phyloP scores from a whole-genome alignment of 2,797 vertebrate genomes.

The Petrocephalus schoutedeni region DNA sequence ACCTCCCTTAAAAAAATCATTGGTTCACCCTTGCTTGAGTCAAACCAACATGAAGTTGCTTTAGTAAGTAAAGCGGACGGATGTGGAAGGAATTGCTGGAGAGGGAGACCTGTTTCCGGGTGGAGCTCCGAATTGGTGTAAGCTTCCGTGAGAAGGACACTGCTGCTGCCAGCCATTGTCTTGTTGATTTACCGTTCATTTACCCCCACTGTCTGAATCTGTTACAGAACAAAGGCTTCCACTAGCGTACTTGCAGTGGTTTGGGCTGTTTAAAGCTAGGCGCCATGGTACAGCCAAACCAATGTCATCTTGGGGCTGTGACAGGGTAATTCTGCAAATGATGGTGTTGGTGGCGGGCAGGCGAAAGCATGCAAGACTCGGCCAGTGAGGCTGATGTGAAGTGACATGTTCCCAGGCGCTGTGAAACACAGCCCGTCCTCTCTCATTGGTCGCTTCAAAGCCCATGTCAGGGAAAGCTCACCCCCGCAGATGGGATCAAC shows the following conservation, averaged over 20 bases:
- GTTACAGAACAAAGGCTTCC: conserved; percentile 63
- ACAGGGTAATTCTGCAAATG: not conserved
- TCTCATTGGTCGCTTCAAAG: conserved; percentile 46
- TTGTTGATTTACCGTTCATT: conserved; percentile 61
- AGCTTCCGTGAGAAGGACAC: conserved; percentile 35
- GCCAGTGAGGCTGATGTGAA: conserved; percentile 59
- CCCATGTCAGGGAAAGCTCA: conserved; percentile 44
- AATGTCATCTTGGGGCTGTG: not conserved
- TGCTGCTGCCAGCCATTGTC: conserved; percentile 46
- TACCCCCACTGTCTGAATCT: conserved; percentile 53
- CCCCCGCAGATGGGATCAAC: conserved; percentile 31
- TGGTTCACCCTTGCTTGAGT: not conserved
- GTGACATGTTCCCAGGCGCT: conserved; percentile 69
- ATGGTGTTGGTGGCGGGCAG: conserved; percentile 28
- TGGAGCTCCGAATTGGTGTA: conserved; percentile 10
- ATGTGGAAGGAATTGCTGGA: not conserved
- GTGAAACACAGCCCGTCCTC: conserved; percentile 50
- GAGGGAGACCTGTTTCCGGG: not conserved
- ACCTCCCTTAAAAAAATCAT: not conserved
- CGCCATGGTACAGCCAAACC: conserved; percentile 47
- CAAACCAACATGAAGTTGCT: not conserved
- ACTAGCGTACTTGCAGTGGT: conserved; percentile 45
- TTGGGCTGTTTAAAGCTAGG: conserved; percentile 46
- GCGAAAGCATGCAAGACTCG: conserved; percentile 41
- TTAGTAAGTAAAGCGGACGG: not conserved